Evolutionary conservation across 2,888 invertebrate species (phyloP), one percentile per base, ranked within the genome.

Genomic region (Erannis defoliaria): DNA sequence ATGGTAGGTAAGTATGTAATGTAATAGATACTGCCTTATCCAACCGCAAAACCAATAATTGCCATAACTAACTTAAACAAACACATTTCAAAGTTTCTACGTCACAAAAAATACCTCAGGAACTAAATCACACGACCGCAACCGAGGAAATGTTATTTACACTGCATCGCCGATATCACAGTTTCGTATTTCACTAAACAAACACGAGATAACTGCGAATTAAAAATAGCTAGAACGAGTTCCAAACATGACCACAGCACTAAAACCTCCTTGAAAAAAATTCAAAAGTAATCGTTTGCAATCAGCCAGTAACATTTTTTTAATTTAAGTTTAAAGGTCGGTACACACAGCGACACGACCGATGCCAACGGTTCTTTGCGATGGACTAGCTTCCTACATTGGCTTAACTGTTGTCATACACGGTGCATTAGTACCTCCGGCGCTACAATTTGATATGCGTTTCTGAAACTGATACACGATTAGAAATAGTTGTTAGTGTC

Each of bases 111-210:
- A 75, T 82, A 83, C 81, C 81, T 83, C 73, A 73, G 72, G 67
- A 78, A 68, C 70, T 69, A 55, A 68, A 78, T 78, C 79, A 68
- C 80, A 80, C 82, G 73, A 86, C 89, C 87, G 75, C 89, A 86
- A 82, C 81, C 82, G 66, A 80, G 79, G 82, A 84, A 85, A 85
- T 79, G 77, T 83, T 84, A 87, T 86, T 84, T 80, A 71, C 78
- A 82, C 85, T 80, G 78, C 82, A 85, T 79, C 78, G 68, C 62
- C 75, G 78, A 62, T 83, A 85, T 79, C 83, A 81, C 82, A 69
- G 74, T 73, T 77, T 74, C 70, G 68, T 76, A 75, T 70, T 81
- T 77, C 83, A 86, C 85, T 79, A 83, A 84, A 84, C 84, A 89
- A 89, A 88, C 81, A 82, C 73, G 80, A 80, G 81, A 80, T 78